A percentile compares a stretch with the other conserved stretches of the same genome.
These are phyloP conservation scores for Danio kyathit DNA, from an alignment of 2,797 vertebrate genomes.

Conservation along the genomic window DNA sequence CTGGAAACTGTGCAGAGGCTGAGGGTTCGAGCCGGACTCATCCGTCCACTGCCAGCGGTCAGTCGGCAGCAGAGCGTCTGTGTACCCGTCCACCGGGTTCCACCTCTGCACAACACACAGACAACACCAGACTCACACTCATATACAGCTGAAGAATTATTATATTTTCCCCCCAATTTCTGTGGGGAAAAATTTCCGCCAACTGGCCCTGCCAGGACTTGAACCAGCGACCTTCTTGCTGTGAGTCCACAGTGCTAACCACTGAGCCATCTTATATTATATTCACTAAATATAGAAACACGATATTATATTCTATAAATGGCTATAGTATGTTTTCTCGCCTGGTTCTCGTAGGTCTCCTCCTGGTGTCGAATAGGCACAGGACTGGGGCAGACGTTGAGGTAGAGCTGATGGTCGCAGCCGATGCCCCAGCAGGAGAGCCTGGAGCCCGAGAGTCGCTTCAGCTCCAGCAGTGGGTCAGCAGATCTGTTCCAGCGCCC, in stretches of 20 bases:
- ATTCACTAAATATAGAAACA: too few species aligned
- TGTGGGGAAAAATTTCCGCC: too few species aligned
- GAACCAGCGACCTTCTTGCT: too few species aligned
- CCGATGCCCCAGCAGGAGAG: slow-evolving; percentile 95
- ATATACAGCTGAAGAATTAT: too few species aligned
- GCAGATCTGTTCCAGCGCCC: slow-evolving; percentile 88
- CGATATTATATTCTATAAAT: too few species aligned
- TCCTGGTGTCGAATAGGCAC: slow-evolving; percentile 90
- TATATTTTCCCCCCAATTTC: too few species aligned
- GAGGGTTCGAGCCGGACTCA: slow-evolving; percentile 88
- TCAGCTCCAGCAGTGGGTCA: slow-evolving; percentile 90
- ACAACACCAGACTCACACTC: too few species aligned
- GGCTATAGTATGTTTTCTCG: slow-evolving; percentile 61
- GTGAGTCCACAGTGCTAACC: too few species aligned
- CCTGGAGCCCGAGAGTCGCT: slow-evolving; percentile 85
- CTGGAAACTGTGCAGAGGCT: slow-evolving; percentile 88
- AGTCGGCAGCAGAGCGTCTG: slow-evolving; percentile 93
- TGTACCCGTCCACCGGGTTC: slow-evolving; percentile 97
- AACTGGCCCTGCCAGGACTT: too few species aligned
- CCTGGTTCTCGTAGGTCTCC: slow-evolving; percentile 98
- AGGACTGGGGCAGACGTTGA: slow-evolving; percentile 87
- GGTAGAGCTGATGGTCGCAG: slow-evolving; percentile 92
- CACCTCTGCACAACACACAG: slow-evolving; percentile 84
- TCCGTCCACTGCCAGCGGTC: slow-evolving; percentile 99
- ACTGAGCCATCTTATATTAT: too few species aligned